Evolutionary conservation across 2,888 invertebrate genomes (phyloP).

Genomic region (Oegoconia quadripuncta): DNA sequence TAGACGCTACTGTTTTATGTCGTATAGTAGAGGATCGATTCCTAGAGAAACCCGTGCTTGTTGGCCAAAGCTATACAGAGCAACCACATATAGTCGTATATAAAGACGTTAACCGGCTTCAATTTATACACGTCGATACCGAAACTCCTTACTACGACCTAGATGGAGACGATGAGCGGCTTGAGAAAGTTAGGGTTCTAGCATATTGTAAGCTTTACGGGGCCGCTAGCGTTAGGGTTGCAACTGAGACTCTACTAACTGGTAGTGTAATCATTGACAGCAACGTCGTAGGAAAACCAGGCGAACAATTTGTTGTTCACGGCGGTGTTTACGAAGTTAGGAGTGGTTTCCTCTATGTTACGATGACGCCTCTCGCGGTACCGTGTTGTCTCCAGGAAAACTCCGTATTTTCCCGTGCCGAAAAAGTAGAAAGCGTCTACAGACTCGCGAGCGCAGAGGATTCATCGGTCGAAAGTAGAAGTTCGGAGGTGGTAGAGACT

Average conservation of each 20-base stretch:
- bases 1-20: conserved; percentile 13
- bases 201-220: conserved; percentile 5
- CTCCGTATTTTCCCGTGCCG: conserved; percentile 2
- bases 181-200: not conserved
- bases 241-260: not conserved
- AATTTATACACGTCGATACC: conserved; percentile 5
- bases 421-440: conserved; percentile 4
- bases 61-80: conserved; percentile 20
- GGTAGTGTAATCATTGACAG: conserved; percentile 8
- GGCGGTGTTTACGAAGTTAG: conserved; percentile 15
- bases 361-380: conserved; percentile 10
- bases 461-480: no score
- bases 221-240: conserved; percentile 8
- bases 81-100: conserved; percentile 19
- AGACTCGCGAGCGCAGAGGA: not conserved
- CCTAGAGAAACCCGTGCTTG: conserved; percentile 17
- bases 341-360: conserved; percentile 8
- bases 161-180: not conserved
- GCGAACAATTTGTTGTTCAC: conserved; percentile 11
- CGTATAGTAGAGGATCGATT: conserved; percentile 16
- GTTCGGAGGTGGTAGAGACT: no score
- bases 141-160: conserved; percentile 9
- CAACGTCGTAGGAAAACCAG: conserved; percentile 15
- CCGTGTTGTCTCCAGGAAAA: conserved; percentile 4
- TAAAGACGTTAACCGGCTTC: conserved; percentile 13